A percentile compares a stretch with the other conserved stretches of the same genome.
phyloP scores from a whole-genome alignment of 2,797 vertebrate genomes.

The Sorex maritimensis region DNA sequence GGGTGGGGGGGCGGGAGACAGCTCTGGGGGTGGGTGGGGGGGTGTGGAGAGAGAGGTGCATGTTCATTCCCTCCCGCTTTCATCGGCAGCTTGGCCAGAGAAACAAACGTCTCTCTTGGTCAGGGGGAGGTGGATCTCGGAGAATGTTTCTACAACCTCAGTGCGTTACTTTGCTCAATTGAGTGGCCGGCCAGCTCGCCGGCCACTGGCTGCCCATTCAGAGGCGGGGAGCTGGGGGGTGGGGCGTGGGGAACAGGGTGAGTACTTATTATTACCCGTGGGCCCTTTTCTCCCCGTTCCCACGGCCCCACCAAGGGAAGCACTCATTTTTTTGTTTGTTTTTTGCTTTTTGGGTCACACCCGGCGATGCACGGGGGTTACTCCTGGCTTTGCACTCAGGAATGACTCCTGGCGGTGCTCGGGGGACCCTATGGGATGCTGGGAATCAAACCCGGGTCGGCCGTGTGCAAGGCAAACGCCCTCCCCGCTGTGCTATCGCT shows the following conservation, averaged over 20 bases:
- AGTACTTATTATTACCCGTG: background rate
- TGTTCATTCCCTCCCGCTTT: conserved; percentile 79
- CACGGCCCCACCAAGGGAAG: background rate
- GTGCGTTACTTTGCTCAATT: conserved; percentile 87
- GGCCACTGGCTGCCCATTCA: conserved; percentile 81
- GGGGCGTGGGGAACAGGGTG: background rate
- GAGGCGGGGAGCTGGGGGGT: conserved; percentile 49
- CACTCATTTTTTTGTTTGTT: background rate
- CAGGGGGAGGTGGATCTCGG: conserved; percentile 87
- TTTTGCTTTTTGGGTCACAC: too few relatives aligned
- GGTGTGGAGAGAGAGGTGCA: background rate
- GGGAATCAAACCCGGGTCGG: too few relatives aligned
- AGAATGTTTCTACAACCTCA: conserved; percentile 86
- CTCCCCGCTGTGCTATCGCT: too few relatives aligned
- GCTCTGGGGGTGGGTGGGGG: background rate
- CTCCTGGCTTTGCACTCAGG: too few relatives aligned
- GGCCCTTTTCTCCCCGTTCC: background rate
- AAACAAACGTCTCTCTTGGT: conserved; percentile 88
- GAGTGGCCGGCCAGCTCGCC: conserved; percentile 83
- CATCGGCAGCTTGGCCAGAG: conserved; percentile 87
- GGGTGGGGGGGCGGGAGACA: conserved; percentile 3
- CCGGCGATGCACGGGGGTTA: too few relatives aligned
- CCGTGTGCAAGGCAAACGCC: too few relatives aligned
- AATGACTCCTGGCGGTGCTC: too few relatives aligned
- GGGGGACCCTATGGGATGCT: too few relatives aligned